Evolutionary conservation across 2,888 invertebrate genomes (phyloP).

Genomic region (Lysandra bellargus): DNA sequence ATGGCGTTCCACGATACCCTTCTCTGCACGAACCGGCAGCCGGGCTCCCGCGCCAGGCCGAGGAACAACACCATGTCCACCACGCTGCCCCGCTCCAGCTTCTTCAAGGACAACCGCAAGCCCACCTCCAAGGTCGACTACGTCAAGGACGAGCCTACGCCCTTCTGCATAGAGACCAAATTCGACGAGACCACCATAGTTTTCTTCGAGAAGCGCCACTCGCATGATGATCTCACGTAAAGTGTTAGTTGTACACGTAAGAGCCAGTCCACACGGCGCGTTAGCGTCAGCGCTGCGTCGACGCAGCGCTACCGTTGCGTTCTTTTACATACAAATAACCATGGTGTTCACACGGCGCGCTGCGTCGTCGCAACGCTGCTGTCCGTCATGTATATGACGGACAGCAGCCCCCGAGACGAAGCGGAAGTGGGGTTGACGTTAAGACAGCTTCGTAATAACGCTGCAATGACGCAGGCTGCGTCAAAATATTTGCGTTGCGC

Average conservation of each 20-base stretch:
- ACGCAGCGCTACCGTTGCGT: no score
- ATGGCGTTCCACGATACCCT: slow-evolving; percentile 88
- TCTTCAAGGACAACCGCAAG: slow-evolving; percentile 56
- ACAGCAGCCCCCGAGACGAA: no score
- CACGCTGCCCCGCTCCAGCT: slow-evolving; percentile 44
- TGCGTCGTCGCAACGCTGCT: no score
- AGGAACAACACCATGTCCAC: slow-evolving; percentile 68
- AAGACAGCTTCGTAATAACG: no score
- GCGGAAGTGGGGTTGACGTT: no score
- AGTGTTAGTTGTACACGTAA: background rate
- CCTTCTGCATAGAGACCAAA: slow-evolving; percentile 51
- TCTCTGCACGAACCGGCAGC: slow-evolving; percentile 76
- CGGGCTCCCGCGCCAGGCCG: slow-evolving; percentile 76
- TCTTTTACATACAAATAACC: no score
- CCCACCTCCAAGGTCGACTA: slow-evolving; percentile 62
- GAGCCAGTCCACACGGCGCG: no score
- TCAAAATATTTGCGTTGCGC: no score
- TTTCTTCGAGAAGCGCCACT: slow-evolving; percentile 34
- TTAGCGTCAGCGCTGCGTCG: no score
- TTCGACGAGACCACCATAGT: slow-evolving; percentile 42
- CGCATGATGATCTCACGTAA: background rate
- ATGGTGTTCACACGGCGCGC: no score
- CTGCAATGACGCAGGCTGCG: no score
- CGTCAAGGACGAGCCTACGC: slow-evolving; percentile 58
- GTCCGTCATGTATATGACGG: no score